Conservation (phyloP, 2,888 invertebrate species). For the Cistogaster globosa region DNA sequence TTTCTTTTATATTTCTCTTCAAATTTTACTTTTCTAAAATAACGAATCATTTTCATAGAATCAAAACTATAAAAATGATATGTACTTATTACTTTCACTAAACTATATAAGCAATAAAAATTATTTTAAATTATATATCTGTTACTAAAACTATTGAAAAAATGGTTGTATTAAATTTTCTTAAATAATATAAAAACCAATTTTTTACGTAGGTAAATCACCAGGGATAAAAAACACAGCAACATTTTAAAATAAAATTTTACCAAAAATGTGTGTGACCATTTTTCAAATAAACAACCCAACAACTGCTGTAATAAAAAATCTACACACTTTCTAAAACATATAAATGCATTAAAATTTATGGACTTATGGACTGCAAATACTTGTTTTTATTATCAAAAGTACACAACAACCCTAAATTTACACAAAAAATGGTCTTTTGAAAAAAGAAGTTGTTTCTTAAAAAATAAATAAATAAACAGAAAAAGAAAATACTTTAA, state of each 20-base stretch:
- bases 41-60: too few species aligned
- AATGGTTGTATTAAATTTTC: too few species aligned
- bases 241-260: constrained; percentile 19
- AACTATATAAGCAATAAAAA: too few species aligned
- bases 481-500: background rate
- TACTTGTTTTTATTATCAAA: background rate
- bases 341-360: constrained; percentile 8
- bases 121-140: too few species aligned
- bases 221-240: background rate
- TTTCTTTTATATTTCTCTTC: too few species aligned
- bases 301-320: background rate
- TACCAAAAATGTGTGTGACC: constrained; percentile 25
- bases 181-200: too few species aligned
- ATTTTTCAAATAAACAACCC: constrained; percentile 60
- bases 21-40: too few species aligned
- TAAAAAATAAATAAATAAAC: constrained; percentile 5
- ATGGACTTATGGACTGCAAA: constrained; percentile 1
- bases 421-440: background rate
- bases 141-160: too few species aligned
- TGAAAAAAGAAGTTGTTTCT: constrained; percentile 5
- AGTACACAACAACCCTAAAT: background rate
- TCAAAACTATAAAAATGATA: too few species aligned
- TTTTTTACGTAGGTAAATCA: background rate
- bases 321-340: background rate
- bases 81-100: too few species aligned